Conservation (phyloP, 2,888 invertebrate genomes). For the Andrena marginata region DNA sequence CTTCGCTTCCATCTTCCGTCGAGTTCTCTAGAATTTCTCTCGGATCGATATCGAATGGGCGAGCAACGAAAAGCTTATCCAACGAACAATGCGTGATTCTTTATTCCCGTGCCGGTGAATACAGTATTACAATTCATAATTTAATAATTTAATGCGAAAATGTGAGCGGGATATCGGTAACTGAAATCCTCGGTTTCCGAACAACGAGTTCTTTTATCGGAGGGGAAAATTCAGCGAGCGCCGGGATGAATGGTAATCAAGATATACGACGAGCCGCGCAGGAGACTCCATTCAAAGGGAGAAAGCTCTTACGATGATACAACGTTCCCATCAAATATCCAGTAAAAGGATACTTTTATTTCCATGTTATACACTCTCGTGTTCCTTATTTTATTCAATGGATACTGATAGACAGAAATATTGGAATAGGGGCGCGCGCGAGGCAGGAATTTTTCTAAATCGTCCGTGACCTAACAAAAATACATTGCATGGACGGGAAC, state of each 20-base stretch:
- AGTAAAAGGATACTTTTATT: constrained; percentile 46
- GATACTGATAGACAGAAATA: constrained; percentile 37
- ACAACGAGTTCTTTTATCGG: constrained; percentile 40
- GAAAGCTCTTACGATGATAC: constrained; percentile 27
- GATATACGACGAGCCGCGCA: constrained; percentile 45
- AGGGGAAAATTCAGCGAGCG: constrained; percentile 34
- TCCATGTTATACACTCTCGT: constrained; percentile 17
- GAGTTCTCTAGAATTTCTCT: too few species aligned
- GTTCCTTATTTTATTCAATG: constrained; percentile 28
- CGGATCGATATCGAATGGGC: too few species aligned
- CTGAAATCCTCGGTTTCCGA: constrained; percentile 34
- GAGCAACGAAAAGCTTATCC: too few species aligned
- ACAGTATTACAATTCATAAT: too few species aligned
- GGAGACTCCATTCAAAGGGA: constrained; percentile 34
- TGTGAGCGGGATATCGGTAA: constrained; percentile 25
- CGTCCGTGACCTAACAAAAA: neutral
- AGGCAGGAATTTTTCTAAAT: constrained; percentile 17
- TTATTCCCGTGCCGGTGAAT: neutral
- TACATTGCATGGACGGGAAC: neutral
- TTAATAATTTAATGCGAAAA: constrained; percentile 10
- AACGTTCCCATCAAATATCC: constrained; percentile 42
- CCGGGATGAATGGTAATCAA: constrained; percentile 52
- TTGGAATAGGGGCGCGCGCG: constrained; percentile 5
- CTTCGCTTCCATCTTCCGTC: too few species aligned
- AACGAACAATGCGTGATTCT: too few species aligned